Conservation (phyloP, 2,797 vertebrate genomes). For the Cyclopterus lumpus region DNA sequence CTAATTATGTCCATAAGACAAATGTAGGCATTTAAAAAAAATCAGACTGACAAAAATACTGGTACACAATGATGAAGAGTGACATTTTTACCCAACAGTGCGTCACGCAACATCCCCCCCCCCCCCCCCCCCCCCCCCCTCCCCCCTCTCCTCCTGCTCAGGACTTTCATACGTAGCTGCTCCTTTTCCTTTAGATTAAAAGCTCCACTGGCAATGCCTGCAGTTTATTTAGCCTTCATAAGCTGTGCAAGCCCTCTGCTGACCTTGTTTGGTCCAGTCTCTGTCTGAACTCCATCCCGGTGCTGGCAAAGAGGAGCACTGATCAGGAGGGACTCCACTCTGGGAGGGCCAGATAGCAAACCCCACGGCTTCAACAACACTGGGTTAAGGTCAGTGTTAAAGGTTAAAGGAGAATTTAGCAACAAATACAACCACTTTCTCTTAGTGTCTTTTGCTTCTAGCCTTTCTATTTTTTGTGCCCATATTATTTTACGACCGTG, state of each 20-base stretch:
- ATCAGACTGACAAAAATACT: conserved; percentile 28
- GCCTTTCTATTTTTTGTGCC: not conserved
- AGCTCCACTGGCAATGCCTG: conserved; percentile 27
- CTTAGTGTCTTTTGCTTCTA: not conserved
- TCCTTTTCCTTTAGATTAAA: conserved; percentile 20
- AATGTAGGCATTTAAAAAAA: conserved; percentile 20
- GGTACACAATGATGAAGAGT: conserved; percentile 6
- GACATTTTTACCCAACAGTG: conserved; percentile 18
- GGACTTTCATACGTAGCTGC: conserved; percentile 4
- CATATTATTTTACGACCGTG: not conserved
- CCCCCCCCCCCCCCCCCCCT: not conserved
- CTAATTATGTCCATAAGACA: conserved; percentile 54
- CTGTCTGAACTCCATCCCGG: conserved; percentile 45
- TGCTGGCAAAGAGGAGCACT: conserved; percentile 42
- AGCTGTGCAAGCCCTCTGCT: conserved; percentile 45
- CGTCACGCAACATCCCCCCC: not conserved
- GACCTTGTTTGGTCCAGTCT: conserved; percentile 58
- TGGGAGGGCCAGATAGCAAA: conserved; percentile 31
- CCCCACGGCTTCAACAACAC: conserved; percentile 28
- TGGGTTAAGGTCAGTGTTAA: conserved; percentile 43
- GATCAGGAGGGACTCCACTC: conserved; percentile 35
- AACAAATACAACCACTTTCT: conserved; percentile 8
- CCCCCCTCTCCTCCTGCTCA: not conserved
- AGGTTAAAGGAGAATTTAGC: conserved; percentile 44
- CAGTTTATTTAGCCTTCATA: conserved; percentile 56